Base-by-base conservation (phyloP, 2,888 invertebrate species). In the Oligia strigilis region DNA sequence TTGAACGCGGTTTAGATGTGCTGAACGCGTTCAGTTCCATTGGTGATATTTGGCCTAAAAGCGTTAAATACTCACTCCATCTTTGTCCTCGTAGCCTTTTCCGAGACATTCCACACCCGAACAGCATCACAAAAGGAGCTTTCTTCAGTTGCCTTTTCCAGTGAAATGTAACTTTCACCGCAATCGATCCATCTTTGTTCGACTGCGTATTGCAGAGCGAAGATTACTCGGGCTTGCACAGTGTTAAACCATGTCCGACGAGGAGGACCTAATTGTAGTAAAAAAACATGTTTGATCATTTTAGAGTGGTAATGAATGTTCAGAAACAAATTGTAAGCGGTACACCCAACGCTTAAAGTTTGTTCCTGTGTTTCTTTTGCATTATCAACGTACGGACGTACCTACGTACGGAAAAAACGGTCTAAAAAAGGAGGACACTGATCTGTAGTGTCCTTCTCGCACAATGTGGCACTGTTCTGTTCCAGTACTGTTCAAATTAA, bases 61-160 rank as follows among this genome's bases (percentile, higher is more conserved):
- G 46, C 13, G 0, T 23, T 46, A 23, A 58, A 65, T 81, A 93
- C 95, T 93, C 70, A 95, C 95, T 93, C 93, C 6, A 95, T 89
- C 13, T 83, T 74, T 5, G 86, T 52, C 62, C 91, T 94, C 78
- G 92, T 93, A 0, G 87, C 82, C 5, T 92, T 89, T 69, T 81
- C 80, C 67, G 86, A 89, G 11, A 94, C 93, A 23, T 78, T 89
- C 91, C 92, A 92, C 3, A 93, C 69, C 17, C 90, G 85, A 52
- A 95, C 92, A 60, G 90, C 90, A 80, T 96, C 95, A 71, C 95
- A 95, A 83, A 91, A 96, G 5, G 93, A 92, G 74, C 94, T 94
- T 49, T 88, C 87, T 29, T 95, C 94, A 1, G 89, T 74, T 1
- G 91, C 92, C 64, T 94, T 92, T 71, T 94, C 92, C 1, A 96